Conservation (phyloP, 2,888 invertebrate species). For the Stenichneumon culpator region DNA sequence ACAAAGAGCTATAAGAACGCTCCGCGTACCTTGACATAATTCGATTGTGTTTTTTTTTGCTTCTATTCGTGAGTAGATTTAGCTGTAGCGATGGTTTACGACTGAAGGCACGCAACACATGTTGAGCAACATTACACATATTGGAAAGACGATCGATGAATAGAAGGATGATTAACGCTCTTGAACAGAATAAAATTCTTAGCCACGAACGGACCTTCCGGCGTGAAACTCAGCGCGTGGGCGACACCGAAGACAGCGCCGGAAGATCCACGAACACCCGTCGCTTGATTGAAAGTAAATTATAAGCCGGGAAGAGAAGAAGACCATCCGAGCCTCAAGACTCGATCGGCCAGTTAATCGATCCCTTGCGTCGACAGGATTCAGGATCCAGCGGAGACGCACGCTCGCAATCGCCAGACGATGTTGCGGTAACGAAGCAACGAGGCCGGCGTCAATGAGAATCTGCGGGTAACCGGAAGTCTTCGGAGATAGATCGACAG, state of each 20-base stretch:
- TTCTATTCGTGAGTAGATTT: background rate
- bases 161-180: constrained; percentile 34
- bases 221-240: constrained; percentile 25
- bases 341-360: constrained; percentile 46
- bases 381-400: constrained; percentile 43
- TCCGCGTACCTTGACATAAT: background rate
- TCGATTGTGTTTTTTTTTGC: background rate
- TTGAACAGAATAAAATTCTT: constrained; percentile 28
- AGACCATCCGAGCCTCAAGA: constrained; percentile 31
- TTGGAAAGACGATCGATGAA: constrained; percentile 10
- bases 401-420: constrained; percentile 7
- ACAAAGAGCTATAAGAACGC: background rate
- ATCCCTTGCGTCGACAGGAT: constrained; percentile 41
- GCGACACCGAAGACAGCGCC: constrained; percentile 29
- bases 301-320: constrained; percentile 44
- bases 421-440: constrained; percentile 45
- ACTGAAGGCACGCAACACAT: background rate
- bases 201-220: constrained; percentile 31
- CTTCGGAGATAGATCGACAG: background rate
- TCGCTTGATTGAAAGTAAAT: constrained; percentile 53
- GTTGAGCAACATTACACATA: background rate
- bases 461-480: constrained; percentile 12
- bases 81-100: background rate
- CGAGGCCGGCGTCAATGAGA: background rate
- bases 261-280: constrained; percentile 26